These are phyloP conservation scores for Lasioglossum marginatum DNA, from an alignment of 2,888 invertebrate genomes.

Conservation along the genomic window DNA sequence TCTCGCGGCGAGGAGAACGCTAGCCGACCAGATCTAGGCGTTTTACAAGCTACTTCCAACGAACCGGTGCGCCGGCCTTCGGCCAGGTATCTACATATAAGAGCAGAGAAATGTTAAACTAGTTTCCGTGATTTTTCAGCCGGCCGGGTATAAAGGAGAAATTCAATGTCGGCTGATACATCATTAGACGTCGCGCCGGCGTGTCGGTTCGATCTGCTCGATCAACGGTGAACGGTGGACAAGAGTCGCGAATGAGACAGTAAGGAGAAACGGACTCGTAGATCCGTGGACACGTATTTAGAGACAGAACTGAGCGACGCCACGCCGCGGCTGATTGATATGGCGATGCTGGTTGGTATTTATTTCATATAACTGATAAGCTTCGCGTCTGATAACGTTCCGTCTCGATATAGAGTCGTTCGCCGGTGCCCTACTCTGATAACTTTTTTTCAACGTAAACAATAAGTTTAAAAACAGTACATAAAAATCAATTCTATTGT, in stretches of 20 bases:
- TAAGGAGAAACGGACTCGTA: slow-evolving; percentile 19
- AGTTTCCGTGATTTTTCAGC: slow-evolving; percentile 82
- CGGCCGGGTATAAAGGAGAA: slow-evolving; percentile 83
- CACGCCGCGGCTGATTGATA: slow-evolving; percentile 57
- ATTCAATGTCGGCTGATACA: slow-evolving; percentile 80
- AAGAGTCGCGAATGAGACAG: slow-evolving; percentile 54
- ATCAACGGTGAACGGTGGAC: slow-evolving; percentile 42
- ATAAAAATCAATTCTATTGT: too few relatives aligned
- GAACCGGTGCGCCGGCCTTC: slow-evolving; percentile 36
- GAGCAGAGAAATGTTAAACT: slow-evolving; percentile 82
- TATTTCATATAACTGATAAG: slow-evolving; percentile 2
- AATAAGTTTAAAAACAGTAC: too few relatives aligned
- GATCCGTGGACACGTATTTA: slow-evolving; percentile 33
- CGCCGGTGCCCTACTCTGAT: background rate
- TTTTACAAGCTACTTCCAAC: slow-evolving; percentile 62
- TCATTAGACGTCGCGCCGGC: slow-evolving; percentile 78
- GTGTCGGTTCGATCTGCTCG: slow-evolving; percentile 62
- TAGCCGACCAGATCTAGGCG: slow-evolving; percentile 35
- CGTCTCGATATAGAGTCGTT: background rate
- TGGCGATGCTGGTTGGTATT: slow-evolving; percentile 80
- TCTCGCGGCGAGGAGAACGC: background rate
- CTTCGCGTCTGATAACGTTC: background rate
- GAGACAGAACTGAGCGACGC: slow-evolving; percentile 38
- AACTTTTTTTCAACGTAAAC: background rate
- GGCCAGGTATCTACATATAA: slow-evolving; percentile 67